Conservation (phyloP, 1,140 invertebrate species). For the Teleogryllus occipitalis region DNA sequence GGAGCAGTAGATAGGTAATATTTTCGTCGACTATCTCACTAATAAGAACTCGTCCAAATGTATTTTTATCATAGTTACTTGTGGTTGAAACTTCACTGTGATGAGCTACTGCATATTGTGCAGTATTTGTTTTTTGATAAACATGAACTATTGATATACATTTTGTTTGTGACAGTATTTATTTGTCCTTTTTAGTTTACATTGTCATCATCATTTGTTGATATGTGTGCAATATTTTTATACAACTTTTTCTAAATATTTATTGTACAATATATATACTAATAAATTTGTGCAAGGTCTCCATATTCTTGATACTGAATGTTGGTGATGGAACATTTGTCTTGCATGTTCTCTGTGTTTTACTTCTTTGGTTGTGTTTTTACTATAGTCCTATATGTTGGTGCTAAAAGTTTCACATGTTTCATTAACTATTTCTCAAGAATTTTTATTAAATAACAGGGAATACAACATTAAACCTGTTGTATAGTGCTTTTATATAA, state of each 20-base stretch:
- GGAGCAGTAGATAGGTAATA: not conserved
- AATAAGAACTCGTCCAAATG: not conserved
- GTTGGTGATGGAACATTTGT: not conserved
- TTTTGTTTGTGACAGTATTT: not conserved
- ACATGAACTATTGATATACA: not conserved
- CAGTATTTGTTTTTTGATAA: conserved; percentile 2
- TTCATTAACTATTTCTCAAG: no score
- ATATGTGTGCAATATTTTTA: conserved; percentile 6
- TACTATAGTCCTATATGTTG: not conserved
- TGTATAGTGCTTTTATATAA: no score
- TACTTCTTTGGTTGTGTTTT: not conserved
- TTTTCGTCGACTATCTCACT: not conserved
- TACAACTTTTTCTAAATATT: conserved; percentile 6
- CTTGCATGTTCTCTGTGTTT: no score
- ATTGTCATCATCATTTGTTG: not conserved
- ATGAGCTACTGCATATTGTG: conserved; percentile 4
- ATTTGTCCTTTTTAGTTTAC: not conserved
- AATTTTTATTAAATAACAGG: no score
- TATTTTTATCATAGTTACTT: conserved; percentile 6
- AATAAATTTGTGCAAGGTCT: not conserved
- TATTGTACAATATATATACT: not conserved
- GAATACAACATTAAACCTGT: no score
- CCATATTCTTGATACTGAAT: not conserved
- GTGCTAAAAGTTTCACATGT: not conserved
- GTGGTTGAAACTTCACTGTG: not conserved